These are phyloP conservation scores for Noctua pronuba DNA, from an alignment of 2,888 invertebrate genomes.

Conservation along the genomic window DNA sequence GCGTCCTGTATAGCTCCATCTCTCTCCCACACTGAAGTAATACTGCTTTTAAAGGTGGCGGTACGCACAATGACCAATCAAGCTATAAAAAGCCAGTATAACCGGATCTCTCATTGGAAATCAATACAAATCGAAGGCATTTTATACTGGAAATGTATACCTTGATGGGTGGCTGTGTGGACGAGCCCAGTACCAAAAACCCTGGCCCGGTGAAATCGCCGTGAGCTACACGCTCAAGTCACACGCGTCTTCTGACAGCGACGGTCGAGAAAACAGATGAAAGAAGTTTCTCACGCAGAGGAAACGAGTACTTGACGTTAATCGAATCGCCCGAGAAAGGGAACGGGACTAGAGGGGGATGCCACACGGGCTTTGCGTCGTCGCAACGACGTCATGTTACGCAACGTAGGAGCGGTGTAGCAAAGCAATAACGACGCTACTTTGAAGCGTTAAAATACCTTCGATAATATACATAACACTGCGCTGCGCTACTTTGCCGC, in stretches of 20 bases:
- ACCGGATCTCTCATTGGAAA: not conserved
- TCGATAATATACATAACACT: too few species aligned
- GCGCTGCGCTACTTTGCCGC: too few species aligned
- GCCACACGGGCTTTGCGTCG: too few species aligned
- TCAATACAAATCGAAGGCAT: not conserved
- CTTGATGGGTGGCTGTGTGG: not conserved
- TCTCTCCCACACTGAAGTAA: not conserved
- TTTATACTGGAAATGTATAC: not conserved
- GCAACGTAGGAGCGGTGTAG: too few species aligned
- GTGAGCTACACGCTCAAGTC: not conserved
- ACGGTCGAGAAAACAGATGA: too few species aligned
- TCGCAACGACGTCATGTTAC: too few species aligned
- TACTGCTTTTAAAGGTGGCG: not conserved
- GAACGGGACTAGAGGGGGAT: too few species aligned
- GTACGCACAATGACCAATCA: not conserved
- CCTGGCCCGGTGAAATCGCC: not conserved
- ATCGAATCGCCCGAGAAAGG: too few species aligned
- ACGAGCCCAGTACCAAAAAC: not conserved
- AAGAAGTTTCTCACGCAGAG: not conserved
- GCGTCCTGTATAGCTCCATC: not conserved
- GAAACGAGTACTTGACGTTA: not conserved
- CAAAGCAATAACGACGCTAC: too few species aligned
- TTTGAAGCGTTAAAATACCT: too few species aligned
- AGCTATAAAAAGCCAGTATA: not conserved
- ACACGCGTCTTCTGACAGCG: too few species aligned